phyloP scores from a whole-genome alignment of 2,113 vertebrate genomes.

The Myrmophylax atrothorax region DNA sequence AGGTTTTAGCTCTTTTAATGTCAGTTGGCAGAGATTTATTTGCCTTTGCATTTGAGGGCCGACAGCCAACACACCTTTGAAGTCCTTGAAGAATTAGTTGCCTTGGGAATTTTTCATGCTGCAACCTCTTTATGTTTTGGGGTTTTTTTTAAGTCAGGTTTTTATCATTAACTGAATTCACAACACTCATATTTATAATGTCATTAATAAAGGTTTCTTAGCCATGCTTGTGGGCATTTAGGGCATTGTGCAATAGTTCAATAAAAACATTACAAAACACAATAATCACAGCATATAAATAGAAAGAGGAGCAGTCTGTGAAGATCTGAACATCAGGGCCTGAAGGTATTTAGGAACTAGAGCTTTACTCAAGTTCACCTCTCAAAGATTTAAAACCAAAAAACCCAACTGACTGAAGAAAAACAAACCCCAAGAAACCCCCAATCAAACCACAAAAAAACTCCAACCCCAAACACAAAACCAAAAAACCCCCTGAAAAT shows the following conservation, averaged over 20 bases:
- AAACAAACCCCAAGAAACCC: not conserved
- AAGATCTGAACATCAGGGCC: not conserved
- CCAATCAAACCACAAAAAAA: not conserved
- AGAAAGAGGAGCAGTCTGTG: slow-evolving; percentile 1
- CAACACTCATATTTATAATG: not conserved
- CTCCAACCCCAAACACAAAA: not conserved
- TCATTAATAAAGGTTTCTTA: slow-evolving; percentile 24
- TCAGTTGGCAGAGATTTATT: not conserved
- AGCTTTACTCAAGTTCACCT: not conserved
- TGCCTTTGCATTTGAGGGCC: not conserved
- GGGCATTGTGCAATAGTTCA: slow-evolving; percentile 28
- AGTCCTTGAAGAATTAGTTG: slow-evolving; percentile 21
- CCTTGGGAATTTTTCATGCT: slow-evolving; percentile 36
- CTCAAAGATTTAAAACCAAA: not conserved
- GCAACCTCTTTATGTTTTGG: not conserved
- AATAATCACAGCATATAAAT: slow-evolving; percentile 2
- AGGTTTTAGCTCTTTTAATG: not conserved
- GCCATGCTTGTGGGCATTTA: not conserved
- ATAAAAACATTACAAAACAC: slow-evolving; percentile 11
- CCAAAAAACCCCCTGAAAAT: not conserved
- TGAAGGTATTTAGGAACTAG: not conserved
- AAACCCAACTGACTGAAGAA: not conserved
- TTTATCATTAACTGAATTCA: not conserved
- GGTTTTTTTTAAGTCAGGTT: not conserved
- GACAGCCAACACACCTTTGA: slow-evolving; percentile 48